Evolutionary conservation across 2,888 invertebrate genomes (phyloP).

Genomic region (Tethea ocularis): DNA sequence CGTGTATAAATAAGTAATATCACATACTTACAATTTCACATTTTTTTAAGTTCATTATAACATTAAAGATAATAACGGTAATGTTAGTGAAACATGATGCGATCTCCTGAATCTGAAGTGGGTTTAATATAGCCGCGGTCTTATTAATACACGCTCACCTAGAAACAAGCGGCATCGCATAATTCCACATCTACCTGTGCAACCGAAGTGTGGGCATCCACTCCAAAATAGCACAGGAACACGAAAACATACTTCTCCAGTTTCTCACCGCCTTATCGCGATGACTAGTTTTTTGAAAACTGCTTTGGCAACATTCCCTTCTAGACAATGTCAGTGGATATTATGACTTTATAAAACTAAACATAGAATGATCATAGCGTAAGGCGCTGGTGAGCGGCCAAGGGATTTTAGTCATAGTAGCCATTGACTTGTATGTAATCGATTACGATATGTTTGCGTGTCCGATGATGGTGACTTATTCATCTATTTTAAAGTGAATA

Average conservation of each 20-base stretch:
- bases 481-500: no score
- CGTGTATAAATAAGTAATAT: no score
- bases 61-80: no score
- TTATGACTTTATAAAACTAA: slow-evolving; percentile 61
- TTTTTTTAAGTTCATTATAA: no score
- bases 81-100: slow-evolving; percentile 59
- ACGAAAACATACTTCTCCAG: slow-evolving; percentile 48
- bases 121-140: slow-evolving; percentile 62
- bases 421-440: neutral
- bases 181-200: slow-evolving; percentile 62
- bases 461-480: no score
- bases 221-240: slow-evolving; percentile 60
- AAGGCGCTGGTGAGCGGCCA: slow-evolving; percentile 34
- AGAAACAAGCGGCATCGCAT: slow-evolving; percentile 53
- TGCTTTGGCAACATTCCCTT: slow-evolving; percentile 34
- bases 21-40: no score
- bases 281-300: slow-evolving; percentile 16
- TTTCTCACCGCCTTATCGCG: slow-evolving; percentile 24
- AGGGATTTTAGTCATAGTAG: neutral
- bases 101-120: slow-evolving; percentile 51
- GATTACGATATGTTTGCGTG: neutral
- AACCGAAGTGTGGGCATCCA: slow-evolving; percentile 37
- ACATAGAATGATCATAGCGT: slow-evolving; percentile 47
- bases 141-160: slow-evolving; percentile 70
- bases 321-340: slow-evolving; percentile 32